Evolutionary conservation across 2,888 invertebrate species (phyloP), one percentile per base, ranked within the genome.

Genomic region (Aspidapion aeneum): DNA sequence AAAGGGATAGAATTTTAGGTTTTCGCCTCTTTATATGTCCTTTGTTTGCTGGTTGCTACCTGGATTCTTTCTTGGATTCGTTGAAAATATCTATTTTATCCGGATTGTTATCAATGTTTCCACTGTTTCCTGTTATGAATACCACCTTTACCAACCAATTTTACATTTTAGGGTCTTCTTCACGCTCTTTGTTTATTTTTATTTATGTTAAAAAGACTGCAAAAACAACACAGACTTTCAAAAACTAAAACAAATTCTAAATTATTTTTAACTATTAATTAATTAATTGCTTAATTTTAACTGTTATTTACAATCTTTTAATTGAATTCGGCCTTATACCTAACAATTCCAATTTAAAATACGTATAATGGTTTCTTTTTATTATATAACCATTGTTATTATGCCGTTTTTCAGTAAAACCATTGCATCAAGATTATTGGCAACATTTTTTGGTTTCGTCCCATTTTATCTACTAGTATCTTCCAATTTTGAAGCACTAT

Each of bases 91-190:
- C 61, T 62, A 66, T 62, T 21, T 67, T 70, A 57, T 74, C 74
- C 64, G 63, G 70, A 22, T 62, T 72, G 64, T 63, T 74, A 21
- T 67, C 74, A 21, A 75, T 89, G 54, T 96, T 96, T 79, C 94
- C 96, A 1, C 81, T 91, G 64, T 81, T 94, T 66, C 90, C 94
- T 60, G 86, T 90, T 51, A 88, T 93, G 66, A 90, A 90, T 60
- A 76, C 74, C 2, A 66, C 69, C 9, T 75, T 75, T 59, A 73
- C 73, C 64, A 54, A 69, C 20, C 68, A 69, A 5, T 61, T 70
- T 54, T 74, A 72, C 64, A 18, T 70, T 3, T 20, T 63, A 9
- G 70, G 72, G 1, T 64, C 63, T 55, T n/a, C 66, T 16, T 67
- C 68, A 1, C 73, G 73, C 70, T 51, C 51, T 70, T 55, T 56